Evolutionary conservation across 1,140 invertebrate genomes (phyloP).

Genomic region (Pinna nobilis): DNA sequence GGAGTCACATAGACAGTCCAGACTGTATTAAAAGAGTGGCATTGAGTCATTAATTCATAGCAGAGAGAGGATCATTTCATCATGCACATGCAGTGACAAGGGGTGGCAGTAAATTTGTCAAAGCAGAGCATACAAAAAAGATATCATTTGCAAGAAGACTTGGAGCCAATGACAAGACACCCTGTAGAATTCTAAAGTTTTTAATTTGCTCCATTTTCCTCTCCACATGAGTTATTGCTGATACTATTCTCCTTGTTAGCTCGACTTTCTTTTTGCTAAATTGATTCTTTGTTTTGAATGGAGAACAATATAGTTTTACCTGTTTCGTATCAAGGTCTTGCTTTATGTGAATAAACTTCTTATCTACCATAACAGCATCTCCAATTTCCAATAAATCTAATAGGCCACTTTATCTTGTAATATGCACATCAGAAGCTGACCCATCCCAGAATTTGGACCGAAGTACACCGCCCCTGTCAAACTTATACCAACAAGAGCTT

Average conservation of each 20-base stretch:
- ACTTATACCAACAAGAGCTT: slow-evolving; percentile 35
- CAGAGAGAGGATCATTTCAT: no score
- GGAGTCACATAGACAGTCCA: no score
- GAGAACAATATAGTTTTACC: slow-evolving; percentile 19
- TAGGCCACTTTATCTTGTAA: slow-evolving; percentile 27
- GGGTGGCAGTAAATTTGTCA: slow-evolving; percentile 10
- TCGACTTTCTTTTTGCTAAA: slow-evolving; percentile 24
- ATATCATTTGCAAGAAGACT: slow-evolving; percentile 8
- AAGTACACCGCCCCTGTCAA: slow-evolving; percentile 34
- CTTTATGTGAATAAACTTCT: neutral
- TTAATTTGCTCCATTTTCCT: slow-evolving; percentile 40
- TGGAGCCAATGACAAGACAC: slow-evolving; percentile 7
- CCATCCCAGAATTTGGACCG: slow-evolving; percentile 11
- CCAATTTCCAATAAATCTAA: slow-evolving; percentile 18
- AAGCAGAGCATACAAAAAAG: slow-evolving; percentile 32
- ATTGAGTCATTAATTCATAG: no score
- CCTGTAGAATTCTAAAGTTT: slow-evolving; percentile 30
- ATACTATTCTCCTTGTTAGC: slow-evolving; percentile 25
- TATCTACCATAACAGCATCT: slow-evolving; percentile 30
- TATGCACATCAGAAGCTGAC: slow-evolving; percentile 18
- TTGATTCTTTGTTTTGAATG: slow-evolving; percentile 22
- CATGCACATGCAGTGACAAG: slow-evolving; percentile 2
- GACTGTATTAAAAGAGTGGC: no score
- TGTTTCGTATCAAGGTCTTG: neutral
- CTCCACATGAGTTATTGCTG: slow-evolving; percentile 31